Evolutionary conservation across 2,113 vertebrate species (phyloP), one percentile per base, ranked within the genome.

Genomic region (Suricata suricatta): DNA sequence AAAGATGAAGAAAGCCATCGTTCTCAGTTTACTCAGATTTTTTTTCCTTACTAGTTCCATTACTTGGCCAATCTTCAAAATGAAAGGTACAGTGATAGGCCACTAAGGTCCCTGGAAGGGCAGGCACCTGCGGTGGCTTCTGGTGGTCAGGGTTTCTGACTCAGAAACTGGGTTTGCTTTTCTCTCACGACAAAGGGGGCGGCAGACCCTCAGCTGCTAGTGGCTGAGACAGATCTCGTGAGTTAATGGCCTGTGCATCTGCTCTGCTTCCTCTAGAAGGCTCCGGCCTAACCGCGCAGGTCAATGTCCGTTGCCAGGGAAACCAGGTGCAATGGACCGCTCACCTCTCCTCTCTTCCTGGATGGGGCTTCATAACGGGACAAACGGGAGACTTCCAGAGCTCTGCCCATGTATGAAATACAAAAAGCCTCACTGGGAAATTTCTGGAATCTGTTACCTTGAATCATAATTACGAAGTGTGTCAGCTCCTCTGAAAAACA

Each of bases 301-400:
- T n/a, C n/a, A n/a, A n/a, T n/a, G n/a, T 71, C 84, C 35, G 13
- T 93, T 96, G 21, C 85, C 74, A 74, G n/a, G 52, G 76, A 74
- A 97, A 91, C 94, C 60, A 31, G 23, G 19, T 33, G 2, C 27
- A 63, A 16, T 83, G 88, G n/a, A 7, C 50, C 72, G 44, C 15
- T 74, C 25, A 1, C 25, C 14, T 64, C 84, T 23, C 71, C 52
- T 89, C 35, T 86, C 72, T n/a, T 96, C 33, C 64, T 0, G 64
- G 71, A 71, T 1, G 3, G 60, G 27, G 27, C 27, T 74, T 81
- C 29, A 1, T 29, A 19, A 84, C 0, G 2, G 63, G 44, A 91
- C 85, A 64, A 64, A 76, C 3, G 72, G n/a, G 16, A 89, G 85
- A 60, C 1, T 8, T 91, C 31, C 54, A 54, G 35, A 64, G 5